Base-by-base conservation (phyloP, 2,113 vertebrate genomes). In the Pterocles burchelli region DNA sequence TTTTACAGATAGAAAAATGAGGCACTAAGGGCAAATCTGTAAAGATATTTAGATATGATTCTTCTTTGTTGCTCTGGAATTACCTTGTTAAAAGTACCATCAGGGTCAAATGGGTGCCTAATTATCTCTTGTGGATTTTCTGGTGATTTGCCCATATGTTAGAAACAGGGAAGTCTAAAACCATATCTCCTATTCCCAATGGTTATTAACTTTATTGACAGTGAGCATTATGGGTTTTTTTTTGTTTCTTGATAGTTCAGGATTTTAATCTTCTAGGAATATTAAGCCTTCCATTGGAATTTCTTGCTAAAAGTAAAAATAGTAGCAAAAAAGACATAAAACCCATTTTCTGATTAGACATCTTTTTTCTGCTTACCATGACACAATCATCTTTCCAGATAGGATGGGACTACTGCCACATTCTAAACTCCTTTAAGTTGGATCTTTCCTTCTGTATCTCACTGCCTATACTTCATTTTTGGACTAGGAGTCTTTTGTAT, bases 401-500 rank as follows among this genome's bases (percentile, higher is more conserved):
- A 55, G 33, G 7, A 17, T 67, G 26, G 10, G 36, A 36, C 81
- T 57, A 16, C 14, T 66, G 33, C 62, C 14, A 26, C 65, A 24
- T 36, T 46, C 38, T 51, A 8, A 78, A 48, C 15, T 73, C 18
- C 11, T 61, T 25, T n/a, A 36, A 59, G 20, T 10, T 31, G 31
- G 7, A 68, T 72, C 19, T 43, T 36, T 70, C 52, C 26, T 74
- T 74, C 66, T 76, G 21, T 36, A 28, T 87, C 25, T 57, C 20
- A 19, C 41, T 84, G 52, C 22, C 43, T 71, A 9, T 41, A 5
- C 9, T 78, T 85, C 3, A 45, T 57, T 91, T 95, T 59, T 5
- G 3, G 22, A 13, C 33, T 22, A 38, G 28, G 12, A 73, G 11
- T 52, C 45, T n/a, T 1, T n/a, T 62, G 10, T 0, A 0, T 17